A percentile compares a stretch with the other conserved stretches of the same genome.
Conservation (phyloP, 2,113 vertebrate species). For the Tupaia tana region DNA sequence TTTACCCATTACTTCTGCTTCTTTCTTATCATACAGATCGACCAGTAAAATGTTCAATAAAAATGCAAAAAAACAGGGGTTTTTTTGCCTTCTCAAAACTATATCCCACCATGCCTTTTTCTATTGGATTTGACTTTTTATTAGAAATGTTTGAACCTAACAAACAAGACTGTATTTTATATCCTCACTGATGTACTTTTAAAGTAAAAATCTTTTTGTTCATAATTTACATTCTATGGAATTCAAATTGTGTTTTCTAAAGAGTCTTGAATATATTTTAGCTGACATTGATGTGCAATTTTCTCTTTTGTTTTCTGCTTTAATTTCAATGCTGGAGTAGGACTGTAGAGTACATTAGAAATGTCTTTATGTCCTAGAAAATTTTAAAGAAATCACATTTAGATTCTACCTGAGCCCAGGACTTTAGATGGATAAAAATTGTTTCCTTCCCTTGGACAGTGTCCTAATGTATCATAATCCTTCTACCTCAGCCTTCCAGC, state of each 20-base stretch:
- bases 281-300: background rate
- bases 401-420: background rate
- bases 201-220: background rate
- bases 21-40: background rate
- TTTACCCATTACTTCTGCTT: background rate
- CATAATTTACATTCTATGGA: background rate
- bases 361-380: background rate
- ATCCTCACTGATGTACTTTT: background rate
- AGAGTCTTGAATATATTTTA: background rate
- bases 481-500: too few species aligned
- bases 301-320: background rate
- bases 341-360: background rate
- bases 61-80: too few species aligned
- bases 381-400: background rate
- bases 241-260: background rate
- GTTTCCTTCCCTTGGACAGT: too few species aligned
- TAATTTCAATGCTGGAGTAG: background rate
- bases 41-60: background rate
- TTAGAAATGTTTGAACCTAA: background rate
- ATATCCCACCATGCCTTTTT: background rate
- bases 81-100: constrained; percentile 11
- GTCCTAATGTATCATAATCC: too few species aligned
- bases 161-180: background rate
- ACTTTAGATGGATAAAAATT: too few species aligned
- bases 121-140: background rate